These are phyloP conservation scores for Burhinus bistriatus DNA, from an alignment of 2,113 vertebrate genomes.

Conservation along the genomic window DNA sequence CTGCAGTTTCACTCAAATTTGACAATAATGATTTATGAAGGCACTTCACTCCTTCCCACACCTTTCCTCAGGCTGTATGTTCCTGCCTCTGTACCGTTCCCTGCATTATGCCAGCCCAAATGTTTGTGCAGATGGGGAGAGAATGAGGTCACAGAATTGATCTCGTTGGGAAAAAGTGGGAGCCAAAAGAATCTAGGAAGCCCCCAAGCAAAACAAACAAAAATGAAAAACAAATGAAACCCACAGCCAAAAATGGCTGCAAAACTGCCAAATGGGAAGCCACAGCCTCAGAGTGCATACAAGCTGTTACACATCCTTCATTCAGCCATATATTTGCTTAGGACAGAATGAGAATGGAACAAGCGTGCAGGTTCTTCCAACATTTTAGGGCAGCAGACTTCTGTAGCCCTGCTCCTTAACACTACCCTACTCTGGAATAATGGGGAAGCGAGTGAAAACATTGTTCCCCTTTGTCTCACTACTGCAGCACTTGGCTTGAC, in stretches of 20 bases:
- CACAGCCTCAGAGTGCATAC: not conserved
- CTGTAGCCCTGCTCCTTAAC: not conserved
- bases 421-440: not conserved
- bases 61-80: not conserved
- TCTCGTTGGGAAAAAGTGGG: not conserved
- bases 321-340: not conserved
- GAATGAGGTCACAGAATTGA: not conserved
- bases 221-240: constrained; percentile 30
- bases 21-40: constrained; percentile 4
- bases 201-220: constrained; percentile 21
- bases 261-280: constrained; percentile 33
- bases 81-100: not conserved
- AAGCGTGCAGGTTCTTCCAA: not conserved
- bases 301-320: constrained; percentile 19
- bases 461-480: not conserved
- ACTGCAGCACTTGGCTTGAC: not conserved
- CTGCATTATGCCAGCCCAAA: constrained; percentile 28
- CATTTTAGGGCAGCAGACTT: not conserved
- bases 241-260: constrained; percentile 12
- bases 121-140: constrained; percentile 48
- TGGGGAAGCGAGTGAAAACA: not conserved
- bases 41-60: not conserved
- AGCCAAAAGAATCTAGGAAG: constrained; percentile 49
- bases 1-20: not conserved
- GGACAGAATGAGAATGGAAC: not conserved